Conservation (phyloP, 2,888 invertebrate species). For the Trachelus stipa region DNA sequence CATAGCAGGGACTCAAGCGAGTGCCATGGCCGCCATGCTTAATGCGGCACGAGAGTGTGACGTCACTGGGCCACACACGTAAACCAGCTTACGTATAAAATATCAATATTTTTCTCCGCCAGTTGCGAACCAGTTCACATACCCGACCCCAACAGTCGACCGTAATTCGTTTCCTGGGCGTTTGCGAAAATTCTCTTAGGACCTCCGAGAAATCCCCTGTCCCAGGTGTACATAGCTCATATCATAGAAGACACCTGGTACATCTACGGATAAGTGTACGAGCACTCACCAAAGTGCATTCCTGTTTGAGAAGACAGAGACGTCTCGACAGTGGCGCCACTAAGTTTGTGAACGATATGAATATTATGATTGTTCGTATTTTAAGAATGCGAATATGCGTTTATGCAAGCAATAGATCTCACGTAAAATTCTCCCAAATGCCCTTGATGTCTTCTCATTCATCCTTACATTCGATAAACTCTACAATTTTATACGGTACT, state of each 20-base stretch:
- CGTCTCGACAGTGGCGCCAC: background rate
- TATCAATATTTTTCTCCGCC: conserved; percentile 37
- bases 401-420: background rate
- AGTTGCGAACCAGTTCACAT: background rate
- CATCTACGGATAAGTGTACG: background rate
- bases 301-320: background rate
- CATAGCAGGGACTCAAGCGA: background rate
- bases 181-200: background rate
- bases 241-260: background rate
- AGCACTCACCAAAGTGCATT: background rate
- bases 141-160: background rate
- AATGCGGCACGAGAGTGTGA: conserved; percentile 47
- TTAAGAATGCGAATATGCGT: background rate
- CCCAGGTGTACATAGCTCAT: background rate
- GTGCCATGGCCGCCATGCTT: conserved; percentile 39
- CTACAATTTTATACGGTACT: background rate
- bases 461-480: background rate
- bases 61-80: conserved; percentile 40
- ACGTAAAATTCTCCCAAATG: background rate
- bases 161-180: background rate
- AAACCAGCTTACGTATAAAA: conserved; percentile 34
- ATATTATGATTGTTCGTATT: background rate
- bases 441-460: background rate
- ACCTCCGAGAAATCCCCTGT: background rate
- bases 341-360: background rate